Percentiles rank a stretch among this genome's conserved stretches.
phyloP scores from a whole-genome alignment of 35 echinoderm and acorn worm genomes.

The Apostichopus parvimensis region DNA sequence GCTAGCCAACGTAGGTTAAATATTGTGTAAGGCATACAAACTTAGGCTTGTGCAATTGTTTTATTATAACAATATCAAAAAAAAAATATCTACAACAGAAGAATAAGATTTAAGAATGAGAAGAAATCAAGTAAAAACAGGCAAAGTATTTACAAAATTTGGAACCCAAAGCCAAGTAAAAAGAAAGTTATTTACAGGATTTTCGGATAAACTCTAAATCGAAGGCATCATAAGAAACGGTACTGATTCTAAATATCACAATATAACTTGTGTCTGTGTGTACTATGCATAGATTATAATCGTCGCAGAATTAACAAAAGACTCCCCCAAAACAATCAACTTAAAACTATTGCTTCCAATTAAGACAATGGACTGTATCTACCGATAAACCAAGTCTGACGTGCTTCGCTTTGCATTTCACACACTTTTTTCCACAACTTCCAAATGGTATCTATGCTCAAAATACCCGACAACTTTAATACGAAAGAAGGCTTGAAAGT shows the following conservation, averaged over 20 bases:
- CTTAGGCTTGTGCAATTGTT: not conserved
- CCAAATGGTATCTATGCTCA: too few relatives aligned
- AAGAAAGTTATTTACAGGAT: constrained; percentile 21
- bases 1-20: not conserved
- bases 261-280: not conserved
- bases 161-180: constrained; percentile 13
- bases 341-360: too few relatives aligned
- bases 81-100: not conserved
- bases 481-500: too few relatives aligned
- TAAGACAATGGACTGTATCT: too few relatives aligned
- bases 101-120: not conserved
- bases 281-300: constrained; percentile 37
- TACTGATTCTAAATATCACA: constrained; percentile 48
- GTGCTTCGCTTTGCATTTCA: too few relatives aligned
- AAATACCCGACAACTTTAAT: too few relatives aligned
- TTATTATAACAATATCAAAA: not conserved
- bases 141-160: constrained; percentile 2
- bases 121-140: not conserved
- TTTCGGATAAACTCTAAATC: constrained; percentile 37
- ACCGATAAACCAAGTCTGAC: too few relatives aligned
- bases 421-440: too few relatives aligned
- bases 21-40: not conserved
- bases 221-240: constrained; percentile 28
- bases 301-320: constrained; percentile 8
- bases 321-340: too few relatives aligned